Conservation (phyloP, 1,140 invertebrate species). For the Drosophila leontia region DNA sequence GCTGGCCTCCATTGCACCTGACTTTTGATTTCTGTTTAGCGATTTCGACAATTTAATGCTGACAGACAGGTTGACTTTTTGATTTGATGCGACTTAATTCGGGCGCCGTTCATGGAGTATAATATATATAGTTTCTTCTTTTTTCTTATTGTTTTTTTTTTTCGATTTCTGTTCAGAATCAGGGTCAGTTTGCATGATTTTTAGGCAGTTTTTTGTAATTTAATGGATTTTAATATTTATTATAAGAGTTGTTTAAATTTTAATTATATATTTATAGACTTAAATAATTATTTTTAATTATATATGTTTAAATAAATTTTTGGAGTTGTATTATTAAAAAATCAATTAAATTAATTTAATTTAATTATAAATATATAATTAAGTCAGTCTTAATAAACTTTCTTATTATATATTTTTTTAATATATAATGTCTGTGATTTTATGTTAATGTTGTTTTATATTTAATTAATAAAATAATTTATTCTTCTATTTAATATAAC, state of each 20-base stretch:
- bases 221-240: background rate
- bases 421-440: too few species aligned
- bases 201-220: background rate
- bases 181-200: background rate
- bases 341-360: too few species aligned
- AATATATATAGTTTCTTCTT: background rate
- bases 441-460: too few species aligned
- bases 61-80: slow-evolving; percentile 28
- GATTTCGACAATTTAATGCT: slow-evolving; percentile 38
- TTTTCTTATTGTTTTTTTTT: too few species aligned
- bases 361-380: too few species aligned
- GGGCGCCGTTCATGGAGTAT: slow-evolving; percentile 1
- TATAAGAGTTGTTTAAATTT: background rate
- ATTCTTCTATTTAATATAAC: too few species aligned
- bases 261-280: background rate
- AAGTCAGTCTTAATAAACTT: too few species aligned
- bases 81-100: slow-evolving; percentile 9
- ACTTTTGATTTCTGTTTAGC: slow-evolving; percentile 15
- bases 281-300: background rate
- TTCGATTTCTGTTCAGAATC: background rate
- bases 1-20: slow-evolving; percentile 20
- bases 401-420: too few species aligned
- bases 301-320: too few species aligned
- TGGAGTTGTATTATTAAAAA: too few species aligned
- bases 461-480: too few species aligned